A percentile compares a stretch with the other conserved stretches of the same genome.
phyloP scores from a whole-genome alignment of 1,140 invertebrate genomes.

The Diplogasteroides magnus region DNA sequence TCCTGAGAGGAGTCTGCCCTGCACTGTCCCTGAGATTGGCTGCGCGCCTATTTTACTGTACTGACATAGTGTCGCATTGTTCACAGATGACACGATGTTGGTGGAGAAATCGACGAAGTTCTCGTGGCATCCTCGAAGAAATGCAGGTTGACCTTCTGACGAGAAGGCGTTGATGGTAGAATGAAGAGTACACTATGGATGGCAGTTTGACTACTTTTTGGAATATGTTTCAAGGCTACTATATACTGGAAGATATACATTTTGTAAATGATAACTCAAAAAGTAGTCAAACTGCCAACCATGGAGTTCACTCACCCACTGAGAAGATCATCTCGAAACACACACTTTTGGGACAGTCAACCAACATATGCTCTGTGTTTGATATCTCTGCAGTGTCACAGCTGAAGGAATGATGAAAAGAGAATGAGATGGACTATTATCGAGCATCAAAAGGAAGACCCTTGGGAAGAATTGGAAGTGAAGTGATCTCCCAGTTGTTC shows the following conservation, averaged over 20 bases:
- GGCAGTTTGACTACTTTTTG: too few species aligned
- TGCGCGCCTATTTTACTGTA: background rate
- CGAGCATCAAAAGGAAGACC: background rate
- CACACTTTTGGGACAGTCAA: too few species aligned
- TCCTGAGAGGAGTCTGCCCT: background rate
- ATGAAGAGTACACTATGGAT: too few species aligned
- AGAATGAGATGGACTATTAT: background rate
- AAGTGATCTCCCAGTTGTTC: constrained; percentile 8
- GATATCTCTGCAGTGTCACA: background rate
- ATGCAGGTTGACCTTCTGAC: background rate
- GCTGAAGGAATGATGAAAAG: background rate
- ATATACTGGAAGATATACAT: too few species aligned
- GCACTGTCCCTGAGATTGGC: background rate
- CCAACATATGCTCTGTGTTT: background rate
- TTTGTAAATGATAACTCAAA: too few species aligned
- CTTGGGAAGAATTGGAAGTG: constrained; percentile 1
- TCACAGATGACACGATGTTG: background rate
- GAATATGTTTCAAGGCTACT: too few species aligned
- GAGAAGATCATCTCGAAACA: background rate
- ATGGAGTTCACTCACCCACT: background rate
- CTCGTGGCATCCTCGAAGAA: background rate
- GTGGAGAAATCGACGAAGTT: background rate
- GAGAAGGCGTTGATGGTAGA: background rate
- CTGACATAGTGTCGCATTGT: background rate
- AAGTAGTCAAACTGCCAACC: too few species aligned